Evolutionary conservation across 2,797 vertebrate species (phyloP), one percentile per base, ranked within the genome.

Genomic region (Catharus ustulatus): DNA sequence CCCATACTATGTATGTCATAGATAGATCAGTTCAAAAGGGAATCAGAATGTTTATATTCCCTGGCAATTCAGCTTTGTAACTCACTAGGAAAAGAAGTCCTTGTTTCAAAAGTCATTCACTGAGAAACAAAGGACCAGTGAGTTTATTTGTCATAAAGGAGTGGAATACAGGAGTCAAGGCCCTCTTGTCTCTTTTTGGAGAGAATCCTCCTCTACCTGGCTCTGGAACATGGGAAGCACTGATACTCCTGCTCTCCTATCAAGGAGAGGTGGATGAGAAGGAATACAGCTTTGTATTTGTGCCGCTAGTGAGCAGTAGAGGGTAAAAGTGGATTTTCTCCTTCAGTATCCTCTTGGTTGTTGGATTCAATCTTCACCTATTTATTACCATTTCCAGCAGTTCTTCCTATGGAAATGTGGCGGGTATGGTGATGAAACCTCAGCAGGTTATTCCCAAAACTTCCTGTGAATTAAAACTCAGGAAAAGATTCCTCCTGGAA

Each of bases 191-290:
- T 6, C n/a, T n/a, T 77, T 52, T 20, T 69, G 45, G 43, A 14
- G 27, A 30, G 42, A 61, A 63, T 86, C 67, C 48, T 62, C 15
- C 57, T 88, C 85, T 86, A 57, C 63, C 80, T 76, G 74, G 74
- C 80, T 79, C 52, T 51, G 24, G 48, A 48, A 73, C 77, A 77
- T 29, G 49, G 48, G 54, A 51, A 94, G 77, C 27, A 77, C 27
- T 51, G 67, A 9, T 84, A 30, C 18, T 62, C 59, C 58, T 63
- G 54, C 68, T 59, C 18, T 90, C 18, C 51, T 38, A 23, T 43
- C 79, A 69, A 23, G 66, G 72, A 76, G 72, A 93, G 69, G 86
- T 90, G 80, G 77, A 91, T 91, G 74, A 72, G 67, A 76, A 91
- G 77, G 34, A 51, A 58, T 64, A 36, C 22, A 90, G 91, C 63